These are phyloP conservation scores for Sycophila texana DNA, from an alignment of 2,888 invertebrate genomes.

Conservation along the genomic window DNA sequence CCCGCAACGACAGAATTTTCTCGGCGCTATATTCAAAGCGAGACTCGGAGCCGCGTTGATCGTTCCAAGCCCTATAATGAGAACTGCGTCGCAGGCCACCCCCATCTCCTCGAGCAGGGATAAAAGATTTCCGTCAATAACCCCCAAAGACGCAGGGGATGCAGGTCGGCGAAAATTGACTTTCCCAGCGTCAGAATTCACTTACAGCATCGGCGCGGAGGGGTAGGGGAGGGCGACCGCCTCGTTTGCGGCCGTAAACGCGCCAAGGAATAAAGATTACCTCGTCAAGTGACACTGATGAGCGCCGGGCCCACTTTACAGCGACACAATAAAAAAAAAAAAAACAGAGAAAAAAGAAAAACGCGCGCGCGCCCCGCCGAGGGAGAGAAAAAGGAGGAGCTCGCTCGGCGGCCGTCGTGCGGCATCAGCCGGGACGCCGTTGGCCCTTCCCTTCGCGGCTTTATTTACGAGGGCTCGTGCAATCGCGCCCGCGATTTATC, in stretches of 20 bases:
- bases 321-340: conserved; percentile 44
- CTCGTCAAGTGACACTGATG: conserved; percentile 23
- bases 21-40: conserved; percentile 45
- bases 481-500: conserved; percentile 69
- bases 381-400: conserved; percentile 45
- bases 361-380: no score
- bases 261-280: conserved; percentile 37
- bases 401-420: no score
- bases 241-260: conserved; percentile 20
- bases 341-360: no score
- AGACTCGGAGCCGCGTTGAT: conserved; percentile 16
- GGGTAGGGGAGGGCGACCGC: no score
- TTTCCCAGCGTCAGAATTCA: conserved; percentile 44
- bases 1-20: conserved; percentile 34
- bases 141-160: no score
- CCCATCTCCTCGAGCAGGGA: no score
- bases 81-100: no score
- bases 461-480: conserved; percentile 67
- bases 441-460: conserved; percentile 39
- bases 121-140: no score
- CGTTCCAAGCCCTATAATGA: background rate
- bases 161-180: background rate
- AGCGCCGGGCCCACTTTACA: conserved; percentile 7
- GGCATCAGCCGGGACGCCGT: background rate
- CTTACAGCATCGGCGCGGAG: conserved; percentile 11